Base-by-base conservation (phyloP, 2,888 invertebrate species). In the Automeris io region DNA sequence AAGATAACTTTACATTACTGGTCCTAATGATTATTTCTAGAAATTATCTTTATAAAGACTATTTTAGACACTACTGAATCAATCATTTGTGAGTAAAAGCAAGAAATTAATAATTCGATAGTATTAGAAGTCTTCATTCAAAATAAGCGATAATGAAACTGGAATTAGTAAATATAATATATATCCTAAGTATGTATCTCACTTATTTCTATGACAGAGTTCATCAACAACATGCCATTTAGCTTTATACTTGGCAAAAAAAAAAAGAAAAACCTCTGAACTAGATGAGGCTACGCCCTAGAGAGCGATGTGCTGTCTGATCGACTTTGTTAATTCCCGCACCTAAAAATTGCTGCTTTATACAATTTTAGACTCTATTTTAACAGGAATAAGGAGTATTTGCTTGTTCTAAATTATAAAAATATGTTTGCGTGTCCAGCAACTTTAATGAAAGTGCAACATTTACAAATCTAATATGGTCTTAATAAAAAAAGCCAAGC, bases 271-370 rank as follows among this genome's bases (percentile, higher is more conserved):
- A 54, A 51, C 45, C 45, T 35, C 45, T 42, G 43, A 50, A 51
- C 54, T 51, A 47, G 48, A 54, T 47, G 42, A 35, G 39, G 41
- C 31, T 46, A 51, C 45, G 42, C 63, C 55, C 56, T 29, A 26
- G 67, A 57, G 71, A 40, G 40, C 57, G 51, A 63, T 61, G 56
- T 49, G 57, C 60, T 49, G 54, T 53, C 53, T 50, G 39, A 47
- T 54, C 46, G 40, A 52, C 62, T 53, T 61, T 22, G 6, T 37
- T 37, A 37, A 5, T n/a, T 8, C 24, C 6, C 18, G 5, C 18
- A 9, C 8, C 8, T 18, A 1, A 8, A 9, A 37, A 23, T 18
- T 23, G 11, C 5, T 4, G 22, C 7, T 18, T 5, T 2, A 0
- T 29, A 5, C 18, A 0, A 37, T 8, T 31, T 18, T 37, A n/a